These are phyloP conservation scores for Nephrotoma guestfalica DNA, from an alignment of 2,888 invertebrate species.

Conservation along the genomic window DNA sequence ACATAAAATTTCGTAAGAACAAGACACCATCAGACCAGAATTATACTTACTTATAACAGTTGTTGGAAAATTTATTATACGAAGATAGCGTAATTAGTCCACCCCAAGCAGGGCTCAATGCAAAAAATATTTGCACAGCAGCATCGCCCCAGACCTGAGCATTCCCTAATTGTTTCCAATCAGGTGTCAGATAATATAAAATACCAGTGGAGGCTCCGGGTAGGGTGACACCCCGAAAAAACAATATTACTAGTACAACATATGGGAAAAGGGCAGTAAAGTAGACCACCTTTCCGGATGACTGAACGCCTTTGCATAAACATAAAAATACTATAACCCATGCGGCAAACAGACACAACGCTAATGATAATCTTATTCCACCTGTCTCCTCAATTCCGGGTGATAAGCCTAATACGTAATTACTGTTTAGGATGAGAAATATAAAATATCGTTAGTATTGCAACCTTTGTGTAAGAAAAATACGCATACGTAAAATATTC, in stretches of 20 bases:
- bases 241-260: conserved; percentile 56
- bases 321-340: conserved; percentile 69
- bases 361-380: conserved; percentile 50
- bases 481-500: conserved; percentile 53
- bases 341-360: conserved; percentile 55
- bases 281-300: conserved; percentile 66
- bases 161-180: conserved; percentile 55
- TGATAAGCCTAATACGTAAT: conserved; percentile 40
- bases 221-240: conserved; percentile 62
- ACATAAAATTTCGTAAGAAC: neutral
- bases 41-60: conserved; percentile 51
- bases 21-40: neutral
- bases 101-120: conserved; percentile 74
- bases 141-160: conserved; percentile 71
- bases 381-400: conserved; percentile 58
- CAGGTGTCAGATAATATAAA: conserved; percentile 62
- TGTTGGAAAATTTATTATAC: conserved; percentile 73
- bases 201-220: conserved; percentile 68
- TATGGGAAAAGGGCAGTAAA: conserved; percentile 65
- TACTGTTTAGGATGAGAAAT: conserved; percentile 24
- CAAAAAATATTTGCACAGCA: conserved; percentile 77
- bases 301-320: conserved; percentile 64
- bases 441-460: neutral
- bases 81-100: conserved; percentile 73
- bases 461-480: neutral